Base-by-base conservation (phyloP, 2,113 vertebrate genomes). In the Suricata suricatta region DNA sequence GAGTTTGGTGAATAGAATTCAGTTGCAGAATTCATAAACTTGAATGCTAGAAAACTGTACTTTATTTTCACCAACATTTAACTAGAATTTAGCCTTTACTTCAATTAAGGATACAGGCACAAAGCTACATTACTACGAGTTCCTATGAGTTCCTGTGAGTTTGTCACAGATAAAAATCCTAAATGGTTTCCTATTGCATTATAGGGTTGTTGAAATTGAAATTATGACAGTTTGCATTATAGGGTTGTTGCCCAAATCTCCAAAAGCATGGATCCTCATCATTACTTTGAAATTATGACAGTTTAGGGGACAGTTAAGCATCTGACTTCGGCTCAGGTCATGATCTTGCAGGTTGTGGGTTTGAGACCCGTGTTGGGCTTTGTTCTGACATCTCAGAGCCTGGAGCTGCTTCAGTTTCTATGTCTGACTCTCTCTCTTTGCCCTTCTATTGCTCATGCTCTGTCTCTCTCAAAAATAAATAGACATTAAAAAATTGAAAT, bases 31-130 rank as follows among this genome's bases (percentile, higher is more conserved):
- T 88, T 54, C 3, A 71, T 87, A 47, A 74, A n/a, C n/a, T 64
- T 77, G 86, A 16, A 7, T 19, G 29, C 38, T 77, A 94, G 92
- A 89, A 84, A 81, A 79, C 15, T 29, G 71, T 23, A 38, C n/a
- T 96, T 82, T 63, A 47, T 84, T 85, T 91, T 88, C 8, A 87
- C 14, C 63, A 82, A 66, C 29, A 82, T 13, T 95, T 72, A 82
- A 57, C 29, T 92, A 47, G 92, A 83, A 94, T 50, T 69, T 83
- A 74, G 33, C 69, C 31, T 33, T 82, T 35, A 52, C 17, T 82
- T 47, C 23, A 87, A 7, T 47, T 74, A 60, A 90, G 27, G 57
- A 57, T 57, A 29, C 12, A 82, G 33, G 38, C 19, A 23, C 52
- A 50, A 44, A 31, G 9, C 15, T n/a, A 31, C 3, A 3, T 76